Base-by-base conservation (phyloP, 2,113 vertebrate genomes). In the Xiphias gladius region DNA sequence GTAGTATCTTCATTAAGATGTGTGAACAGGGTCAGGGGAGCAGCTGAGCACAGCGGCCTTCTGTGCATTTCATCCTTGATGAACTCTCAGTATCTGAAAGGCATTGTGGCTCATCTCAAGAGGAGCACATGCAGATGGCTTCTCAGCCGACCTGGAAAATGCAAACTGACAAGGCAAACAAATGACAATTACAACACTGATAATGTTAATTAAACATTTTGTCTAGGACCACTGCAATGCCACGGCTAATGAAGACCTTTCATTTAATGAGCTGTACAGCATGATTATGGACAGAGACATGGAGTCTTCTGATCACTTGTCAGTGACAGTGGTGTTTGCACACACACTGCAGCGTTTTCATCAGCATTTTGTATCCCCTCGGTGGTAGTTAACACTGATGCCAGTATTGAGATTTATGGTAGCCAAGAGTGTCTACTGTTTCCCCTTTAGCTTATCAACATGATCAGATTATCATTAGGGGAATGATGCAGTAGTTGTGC, bases 91-190 rank as follows among this genome's bases (percentile, higher is more conserved):
- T 3, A 82, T 75, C 85, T 13, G 10, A 79, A 77, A 91, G 64
- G 80, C 82, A 84, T 88, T 71, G 83, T 4, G 22, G 58, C 83
- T 88, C 67, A n/a, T 73, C 52, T 17, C 12, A 57, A 68, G 50
- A 62, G 66, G 76, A 76, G 50, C 57, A 1, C 20, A 16, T 8
- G 61, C 80, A 89, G 82, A 65, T 80, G 20, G 82, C 76, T 46
- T 65, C 82, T 79, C 50, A 55, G 1, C 46, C 58, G n/a, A 90
- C 82, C 83, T 82, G 81, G 85, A 84, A 92, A 93, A 93, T 92
- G 85, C 73, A 84, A 92, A 92, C 78, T 26, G 89, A 91, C 91
- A 92, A 79, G 79, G 82, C 84, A 93, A 93, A 94, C 86, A 90
- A 91, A 92, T 85, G 75, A 90, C 88, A 90, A 89, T 93, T 92